Evolutionary conservation across 2,113 vertebrate genomes (phyloP).

Genomic region (Lipophrys pholis): DNA sequence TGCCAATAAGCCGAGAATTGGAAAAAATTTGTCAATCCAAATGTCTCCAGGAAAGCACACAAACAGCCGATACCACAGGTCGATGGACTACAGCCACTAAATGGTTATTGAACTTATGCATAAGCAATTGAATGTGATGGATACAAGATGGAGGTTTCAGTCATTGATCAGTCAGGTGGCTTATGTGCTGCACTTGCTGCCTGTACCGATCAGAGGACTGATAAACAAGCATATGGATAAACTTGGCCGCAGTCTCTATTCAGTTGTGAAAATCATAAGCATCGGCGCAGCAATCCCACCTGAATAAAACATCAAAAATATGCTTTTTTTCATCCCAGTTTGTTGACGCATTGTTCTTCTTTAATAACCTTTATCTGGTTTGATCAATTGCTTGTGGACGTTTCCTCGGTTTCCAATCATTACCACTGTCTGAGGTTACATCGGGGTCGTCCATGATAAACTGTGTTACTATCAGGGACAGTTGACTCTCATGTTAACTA

Average conservation of each 20-base stretch:
- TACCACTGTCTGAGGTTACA: constrained; percentile 43
- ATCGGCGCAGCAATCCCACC: neutral
- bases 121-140: constrained; percentile 28
- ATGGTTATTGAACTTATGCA: constrained; percentile 46
- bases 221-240: no score
- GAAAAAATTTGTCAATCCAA: constrained; percentile 10
- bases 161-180: constrained; percentile 1
- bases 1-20: constrained; percentile 11
- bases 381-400: constrained; percentile 42
- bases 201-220: no score
- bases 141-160: constrained; percentile 1
- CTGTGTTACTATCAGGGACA: constrained; percentile 2
- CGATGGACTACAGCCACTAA: constrained; percentile 33
- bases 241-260: neutral
- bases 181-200: constrained; percentile 11
- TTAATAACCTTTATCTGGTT: constrained; percentile 9
- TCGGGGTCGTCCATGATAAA: constrained; percentile 39
- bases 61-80: constrained; percentile 23
- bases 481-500: constrained; percentile 9
- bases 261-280: no score
- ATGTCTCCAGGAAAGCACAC: constrained; percentile 20
- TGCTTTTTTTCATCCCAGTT: constrained; percentile 35
- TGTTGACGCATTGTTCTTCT: constrained; percentile 33
- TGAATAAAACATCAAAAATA: neutral
- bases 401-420: constrained; percentile 27